phyloP scores from a whole-genome alignment of 2,797 vertebrate genomes.

The Falco cherrug region DNA sequence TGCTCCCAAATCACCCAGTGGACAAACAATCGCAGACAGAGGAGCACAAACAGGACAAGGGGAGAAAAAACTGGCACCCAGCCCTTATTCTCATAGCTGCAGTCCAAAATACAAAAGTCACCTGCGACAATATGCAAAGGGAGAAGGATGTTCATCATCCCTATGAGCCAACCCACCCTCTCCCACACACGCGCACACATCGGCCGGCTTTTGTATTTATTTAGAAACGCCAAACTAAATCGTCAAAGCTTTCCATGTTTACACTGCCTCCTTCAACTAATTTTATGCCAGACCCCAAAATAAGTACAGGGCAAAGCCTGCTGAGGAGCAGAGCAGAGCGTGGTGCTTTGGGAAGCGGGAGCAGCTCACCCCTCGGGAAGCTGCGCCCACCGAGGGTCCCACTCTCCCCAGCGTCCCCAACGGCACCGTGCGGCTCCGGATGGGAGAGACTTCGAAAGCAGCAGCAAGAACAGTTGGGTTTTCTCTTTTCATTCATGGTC shows the following conservation, averaged over 20 bases:
- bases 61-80: background rate
- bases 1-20: background rate
- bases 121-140: rapidly evolving
- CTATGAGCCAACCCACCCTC: rapidly evolving
- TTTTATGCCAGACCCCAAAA: background rate
- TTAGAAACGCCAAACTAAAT: background rate
- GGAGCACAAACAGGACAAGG: background rate
- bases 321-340: background rate
- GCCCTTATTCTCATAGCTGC: background rate
- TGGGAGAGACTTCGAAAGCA: background rate
- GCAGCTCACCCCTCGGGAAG: background rate
- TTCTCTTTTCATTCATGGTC: background rate
- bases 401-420: background rate
- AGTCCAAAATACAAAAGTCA: background rate
- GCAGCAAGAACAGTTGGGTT: background rate
- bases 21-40: background rate
- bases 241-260: background rate
- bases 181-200: background rate
- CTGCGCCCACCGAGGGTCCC: background rate
- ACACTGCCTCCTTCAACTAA: background rate
- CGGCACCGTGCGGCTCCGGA: rapidly evolving
- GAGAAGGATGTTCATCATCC: background rate
- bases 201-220: background rate
- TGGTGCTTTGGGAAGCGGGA: background rate
- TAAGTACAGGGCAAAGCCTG: background rate